phyloP scores from a whole-genome alignment of 2,113 vertebrate genomes.

The Sakesphorus luctuosus region DNA sequence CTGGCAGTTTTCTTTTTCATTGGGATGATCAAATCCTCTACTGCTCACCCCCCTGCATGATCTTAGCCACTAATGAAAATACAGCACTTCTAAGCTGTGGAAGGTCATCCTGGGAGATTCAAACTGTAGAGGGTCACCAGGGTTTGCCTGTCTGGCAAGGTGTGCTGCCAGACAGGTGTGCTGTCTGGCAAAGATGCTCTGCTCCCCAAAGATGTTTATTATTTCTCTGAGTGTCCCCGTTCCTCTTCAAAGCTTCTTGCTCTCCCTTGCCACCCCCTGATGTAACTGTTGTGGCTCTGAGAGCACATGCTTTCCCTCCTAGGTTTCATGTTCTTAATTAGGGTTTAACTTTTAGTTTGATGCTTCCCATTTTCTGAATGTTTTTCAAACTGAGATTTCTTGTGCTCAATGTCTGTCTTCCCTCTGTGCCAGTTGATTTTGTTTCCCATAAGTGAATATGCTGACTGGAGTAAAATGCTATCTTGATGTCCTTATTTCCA shows the following conservation, averaged over 20 bases:
- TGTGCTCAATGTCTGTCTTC: not conserved
- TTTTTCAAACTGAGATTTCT: not conserved
- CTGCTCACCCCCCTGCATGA: fast-evolving
- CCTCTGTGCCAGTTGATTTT: not conserved
- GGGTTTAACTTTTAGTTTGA: not conserved
- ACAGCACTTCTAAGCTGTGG: not conserved
- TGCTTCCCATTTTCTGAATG: not conserved
- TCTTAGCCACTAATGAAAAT: not conserved
- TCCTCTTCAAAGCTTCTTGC: not conserved
- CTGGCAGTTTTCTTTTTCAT: not conserved
- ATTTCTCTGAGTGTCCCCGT: not conserved
- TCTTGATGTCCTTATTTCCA: not conserved
- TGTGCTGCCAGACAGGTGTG: not conserved
- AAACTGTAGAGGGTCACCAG: not conserved
- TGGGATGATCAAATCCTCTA: not conserved
- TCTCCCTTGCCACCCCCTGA: not conserved
- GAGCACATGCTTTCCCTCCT: not conserved
- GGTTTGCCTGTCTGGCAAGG: not conserved
- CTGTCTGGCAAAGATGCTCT: not conserved
- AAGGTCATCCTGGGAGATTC: not conserved
- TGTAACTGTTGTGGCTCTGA: not conserved
- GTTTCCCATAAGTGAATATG: not conserved
- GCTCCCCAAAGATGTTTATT: not conserved
- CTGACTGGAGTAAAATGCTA: not conserved
- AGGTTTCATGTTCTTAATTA: not conserved